Percentiles rank a stretch among this genome's conserved stretches.
phyloP scores from a whole-genome alignment of 2,888 invertebrate genomes.

The Cantharis flavilabris region DNA sequence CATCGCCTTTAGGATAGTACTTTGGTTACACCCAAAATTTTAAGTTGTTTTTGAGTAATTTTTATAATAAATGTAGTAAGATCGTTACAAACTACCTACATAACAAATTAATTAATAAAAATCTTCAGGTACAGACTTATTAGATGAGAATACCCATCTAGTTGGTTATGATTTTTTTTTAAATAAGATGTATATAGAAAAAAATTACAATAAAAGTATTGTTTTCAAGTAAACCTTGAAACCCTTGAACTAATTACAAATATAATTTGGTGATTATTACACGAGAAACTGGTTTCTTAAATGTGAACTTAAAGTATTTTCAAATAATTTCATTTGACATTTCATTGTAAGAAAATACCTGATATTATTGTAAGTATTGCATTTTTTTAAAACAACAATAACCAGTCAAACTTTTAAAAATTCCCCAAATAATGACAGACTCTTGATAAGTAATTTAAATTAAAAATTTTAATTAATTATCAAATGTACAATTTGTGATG shows the following conservation, averaged over 20 bases:
- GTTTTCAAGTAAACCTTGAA: conserved; percentile 4
- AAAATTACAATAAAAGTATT: background rate
- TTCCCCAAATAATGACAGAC: too few species aligned
- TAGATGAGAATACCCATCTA: background rate
- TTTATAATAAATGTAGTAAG: background rate
- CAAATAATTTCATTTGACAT: conserved; percentile 6
- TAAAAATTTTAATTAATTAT: background rate
- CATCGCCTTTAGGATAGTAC: conserved; percentile 8
- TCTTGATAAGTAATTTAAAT: too few species aligned
- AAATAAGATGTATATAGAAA: background rate
- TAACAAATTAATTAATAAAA: too few species aligned
- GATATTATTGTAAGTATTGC: background rate
- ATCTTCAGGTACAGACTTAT: background rate
- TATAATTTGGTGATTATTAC: background rate
- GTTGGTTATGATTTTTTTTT: background rate
- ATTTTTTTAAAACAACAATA: background rate
- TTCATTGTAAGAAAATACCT: background rate
- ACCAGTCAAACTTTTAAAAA: too few species aligned
- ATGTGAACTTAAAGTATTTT: conserved; percentile 5
- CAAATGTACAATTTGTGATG: background rate
- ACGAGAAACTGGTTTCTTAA: conserved; percentile 11
- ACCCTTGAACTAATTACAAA: conserved; percentile 14
- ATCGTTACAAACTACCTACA: background rate
- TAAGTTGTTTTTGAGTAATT: background rate
- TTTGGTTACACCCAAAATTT: background rate